phyloP scores from a whole-genome alignment of 2,797 vertebrate genomes.

The Periparus ater region DNA sequence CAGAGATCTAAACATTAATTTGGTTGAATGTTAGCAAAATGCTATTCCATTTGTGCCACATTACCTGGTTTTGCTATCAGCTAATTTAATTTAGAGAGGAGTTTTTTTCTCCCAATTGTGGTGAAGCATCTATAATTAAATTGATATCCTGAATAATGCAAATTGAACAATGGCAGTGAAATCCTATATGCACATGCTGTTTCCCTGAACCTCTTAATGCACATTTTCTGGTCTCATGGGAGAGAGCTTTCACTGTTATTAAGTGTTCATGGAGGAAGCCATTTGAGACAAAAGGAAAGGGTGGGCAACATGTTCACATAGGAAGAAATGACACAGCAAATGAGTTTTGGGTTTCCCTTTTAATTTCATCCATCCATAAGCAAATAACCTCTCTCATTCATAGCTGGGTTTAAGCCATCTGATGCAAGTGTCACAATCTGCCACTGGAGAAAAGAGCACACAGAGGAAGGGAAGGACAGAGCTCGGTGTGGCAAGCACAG shows the following conservation, averaged over 20 bases:
- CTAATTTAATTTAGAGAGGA: not conserved
- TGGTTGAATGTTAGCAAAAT: not conserved
- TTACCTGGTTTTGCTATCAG: not conserved
- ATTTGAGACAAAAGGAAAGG: not conserved
- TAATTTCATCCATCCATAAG: not conserved
- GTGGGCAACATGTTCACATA: not conserved
- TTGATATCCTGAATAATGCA: not conserved
- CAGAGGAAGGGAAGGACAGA: not conserved
- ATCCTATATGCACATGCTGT: not conserved
- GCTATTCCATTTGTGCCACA: not conserved
- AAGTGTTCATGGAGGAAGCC: not conserved
- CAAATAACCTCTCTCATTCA: not conserved
- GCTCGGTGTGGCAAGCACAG: fast-evolving
- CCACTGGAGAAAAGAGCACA: not conserved
- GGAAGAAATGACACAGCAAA: not conserved
- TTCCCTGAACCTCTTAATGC: not conserved
- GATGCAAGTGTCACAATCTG: too few species aligned
- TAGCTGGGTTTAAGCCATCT: not conserved
- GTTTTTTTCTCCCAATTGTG: not conserved
- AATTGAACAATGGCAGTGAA: not conserved
- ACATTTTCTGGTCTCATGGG: not conserved
- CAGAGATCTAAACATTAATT: not conserved
- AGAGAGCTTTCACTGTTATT: not conserved
- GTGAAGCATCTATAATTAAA: not conserved
- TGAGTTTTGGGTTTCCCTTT: not conserved